phyloP scores from a whole-genome alignment of 1,140 invertebrate genomes.

The Drosophila chauvacae region DNA sequence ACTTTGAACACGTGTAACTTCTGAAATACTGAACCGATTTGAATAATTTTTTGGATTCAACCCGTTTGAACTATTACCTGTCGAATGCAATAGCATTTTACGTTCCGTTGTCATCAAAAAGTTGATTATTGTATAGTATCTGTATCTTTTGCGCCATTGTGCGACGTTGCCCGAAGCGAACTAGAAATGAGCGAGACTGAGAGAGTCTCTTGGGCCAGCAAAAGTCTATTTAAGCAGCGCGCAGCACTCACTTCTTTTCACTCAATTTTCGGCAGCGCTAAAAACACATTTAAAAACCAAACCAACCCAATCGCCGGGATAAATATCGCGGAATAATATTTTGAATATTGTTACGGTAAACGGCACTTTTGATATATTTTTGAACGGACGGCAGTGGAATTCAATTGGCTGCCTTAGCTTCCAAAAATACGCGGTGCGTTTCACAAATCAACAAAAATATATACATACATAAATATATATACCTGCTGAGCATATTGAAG shows the following conservation, averaged over 20 bases:
- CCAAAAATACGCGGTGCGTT: slow-evolving; percentile 15
- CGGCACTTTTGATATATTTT: slow-evolving; percentile 18
- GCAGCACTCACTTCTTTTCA: slow-evolving; percentile 11
- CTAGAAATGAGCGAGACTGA: no score
- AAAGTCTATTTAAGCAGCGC: slow-evolving; percentile 26
- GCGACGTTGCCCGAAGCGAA: background rate
- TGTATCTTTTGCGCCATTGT: no score
- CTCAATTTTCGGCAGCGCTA: slow-evolving; percentile 22
- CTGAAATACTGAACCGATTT: no score
- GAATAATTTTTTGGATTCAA: no score
- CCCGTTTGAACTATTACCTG: no score
- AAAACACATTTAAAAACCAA: slow-evolving; percentile 1
- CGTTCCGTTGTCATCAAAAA: no score
- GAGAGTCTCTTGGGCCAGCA: slow-evolving; percentile 4
- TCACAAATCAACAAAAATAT: slow-evolving; percentile 11
- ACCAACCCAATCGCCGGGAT: slow-evolving; percentile 24
- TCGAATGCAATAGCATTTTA: no score
- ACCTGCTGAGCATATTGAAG: slow-evolving; percentile 12
- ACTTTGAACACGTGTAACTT: no score
- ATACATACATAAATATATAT: slow-evolving; percentile 1
- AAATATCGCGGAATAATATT: slow-evolving; percentile 20
- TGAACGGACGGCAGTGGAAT: slow-evolving; percentile 14
- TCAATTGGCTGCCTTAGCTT: slow-evolving; percentile 9
- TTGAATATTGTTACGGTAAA: slow-evolving; percentile 8
- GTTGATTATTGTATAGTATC: no score